Conservation (phyloP, 2,888 invertebrate genomes). For the Melanophora roralis region DNA sequence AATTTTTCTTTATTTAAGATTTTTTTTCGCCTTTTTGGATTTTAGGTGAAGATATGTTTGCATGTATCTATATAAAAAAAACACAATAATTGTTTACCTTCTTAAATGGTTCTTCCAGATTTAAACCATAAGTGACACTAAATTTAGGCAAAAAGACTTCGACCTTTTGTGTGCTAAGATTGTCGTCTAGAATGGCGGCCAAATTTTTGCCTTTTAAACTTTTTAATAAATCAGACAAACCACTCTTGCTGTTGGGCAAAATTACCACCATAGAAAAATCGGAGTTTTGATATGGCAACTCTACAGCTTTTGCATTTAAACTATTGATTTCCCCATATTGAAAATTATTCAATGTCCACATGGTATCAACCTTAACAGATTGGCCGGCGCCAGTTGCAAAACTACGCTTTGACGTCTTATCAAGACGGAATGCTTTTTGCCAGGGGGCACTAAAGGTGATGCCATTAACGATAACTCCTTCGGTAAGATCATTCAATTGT, state of each 20-base stretch:
- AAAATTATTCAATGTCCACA: conserved; percentile 73
- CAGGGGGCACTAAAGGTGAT: conserved; percentile 69
- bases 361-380: conserved; percentile 71
- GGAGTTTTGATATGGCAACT: conserved; percentile 84
- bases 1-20: too few relatives aligned
- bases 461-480: conserved; percentile 73
- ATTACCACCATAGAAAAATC: conserved; percentile 86
- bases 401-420: conserved; percentile 69
- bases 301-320: conserved; percentile 81
- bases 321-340: conserved; percentile 78
- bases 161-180: conserved; percentile 79
- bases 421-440: conserved; percentile 70
- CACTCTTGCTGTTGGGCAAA: conserved; percentile 84
- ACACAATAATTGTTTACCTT: too few relatives aligned
- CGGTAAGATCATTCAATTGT: conserved; percentile 71
- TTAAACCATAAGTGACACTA: conserved; percentile 85
- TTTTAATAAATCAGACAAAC: conserved; percentile 81
- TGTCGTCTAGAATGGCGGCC: conserved; percentile 77
- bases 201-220: conserved; percentile 81
- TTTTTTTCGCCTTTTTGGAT: too few relatives aligned
- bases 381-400: conserved; percentile 69
- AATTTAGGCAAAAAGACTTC: conserved; percentile 87
- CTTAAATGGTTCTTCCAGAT: conserved; percentile 80
- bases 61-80: too few relatives aligned
- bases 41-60: too few relatives aligned